phyloP scores from a whole-genome alignment of 2,888 invertebrate genomes.

The Megalurothrips usitatus region DNA sequence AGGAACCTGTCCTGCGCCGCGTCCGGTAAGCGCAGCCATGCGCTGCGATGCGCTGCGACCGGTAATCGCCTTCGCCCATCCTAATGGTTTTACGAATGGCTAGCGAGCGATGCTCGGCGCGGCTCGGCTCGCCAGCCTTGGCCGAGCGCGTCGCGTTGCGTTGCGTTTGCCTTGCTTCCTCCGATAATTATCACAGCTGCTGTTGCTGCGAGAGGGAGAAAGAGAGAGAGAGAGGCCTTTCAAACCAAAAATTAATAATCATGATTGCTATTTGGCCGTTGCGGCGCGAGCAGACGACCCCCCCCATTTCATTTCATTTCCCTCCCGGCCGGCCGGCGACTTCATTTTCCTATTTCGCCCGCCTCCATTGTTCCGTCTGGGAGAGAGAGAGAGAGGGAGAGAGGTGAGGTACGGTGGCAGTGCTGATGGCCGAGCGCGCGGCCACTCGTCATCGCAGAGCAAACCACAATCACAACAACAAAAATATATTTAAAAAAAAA shows the following conservation, averaged over 20 bases:
- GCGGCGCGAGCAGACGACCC: not conserved
- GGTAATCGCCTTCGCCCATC: not conserved
- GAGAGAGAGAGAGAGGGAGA: too few relatives aligned
- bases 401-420: too few relatives aligned
- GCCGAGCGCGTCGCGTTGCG: not conserved
- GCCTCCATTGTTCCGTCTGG: too few relatives aligned
- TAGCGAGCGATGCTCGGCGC: not conserved
- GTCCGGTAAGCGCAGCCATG: not conserved
- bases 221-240: too few relatives aligned
- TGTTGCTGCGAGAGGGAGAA: too few relatives aligned
- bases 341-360: not conserved
- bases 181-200: not conserved
- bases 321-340: too few relatives aligned
- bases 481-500: too few relatives aligned
- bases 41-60: not conserved
- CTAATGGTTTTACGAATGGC: slow-evolving; percentile 25
- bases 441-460: too few relatives aligned
- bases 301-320: not conserved
- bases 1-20: not conserved
- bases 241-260: slow-evolving; percentile 18
- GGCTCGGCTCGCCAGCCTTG: not conserved
- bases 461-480: too few relatives aligned
- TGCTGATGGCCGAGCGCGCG: too few relatives aligned
- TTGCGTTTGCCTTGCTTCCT: not conserved
- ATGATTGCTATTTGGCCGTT: slow-evolving; percentile 28